These are phyloP conservation scores for Pteria penguin DNA, from an alignment of 2,888 invertebrate species.

Conservation along the genomic window DNA sequence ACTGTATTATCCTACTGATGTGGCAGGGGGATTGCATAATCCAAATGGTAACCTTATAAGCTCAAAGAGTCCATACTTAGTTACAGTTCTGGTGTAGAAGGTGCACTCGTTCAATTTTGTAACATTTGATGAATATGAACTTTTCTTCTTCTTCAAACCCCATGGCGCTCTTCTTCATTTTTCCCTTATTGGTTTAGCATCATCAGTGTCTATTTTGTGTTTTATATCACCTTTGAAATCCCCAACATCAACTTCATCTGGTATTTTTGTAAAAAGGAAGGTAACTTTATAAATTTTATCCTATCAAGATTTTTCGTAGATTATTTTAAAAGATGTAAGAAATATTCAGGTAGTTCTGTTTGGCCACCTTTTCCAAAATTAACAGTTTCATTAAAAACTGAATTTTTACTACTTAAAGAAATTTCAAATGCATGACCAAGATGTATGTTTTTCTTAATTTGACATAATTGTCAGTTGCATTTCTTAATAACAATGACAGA, in stretches of 20 bases:
- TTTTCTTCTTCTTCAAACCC: constrained; percentile 40
- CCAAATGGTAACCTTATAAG: constrained; percentile 22
- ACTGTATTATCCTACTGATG: constrained; percentile 10
- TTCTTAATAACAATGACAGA: no score
- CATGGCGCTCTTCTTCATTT: constrained; percentile 29
- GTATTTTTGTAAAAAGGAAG: constrained; percentile 3
- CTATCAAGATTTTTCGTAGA: not conserved
- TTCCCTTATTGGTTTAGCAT: constrained; percentile 36
- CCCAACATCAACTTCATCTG: constrained; percentile 38
- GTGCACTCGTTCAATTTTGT: constrained; percentile 17
- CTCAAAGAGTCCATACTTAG: constrained; percentile 34
- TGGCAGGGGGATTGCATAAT: constrained; percentile 27
- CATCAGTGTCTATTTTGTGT: constrained; percentile 42
- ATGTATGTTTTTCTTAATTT: no score
- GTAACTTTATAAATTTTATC: not conserved
- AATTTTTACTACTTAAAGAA: no score
- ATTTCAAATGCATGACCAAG: no score
- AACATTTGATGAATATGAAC: constrained; percentile 31
- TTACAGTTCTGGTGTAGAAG: constrained; percentile 29
- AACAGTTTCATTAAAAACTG: no score
- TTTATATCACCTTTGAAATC: constrained; percentile 36
- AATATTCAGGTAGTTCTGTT: no score
- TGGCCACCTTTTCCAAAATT: no score
- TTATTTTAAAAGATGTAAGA: not conserved
- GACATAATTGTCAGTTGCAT: no score